Conservation (phyloP, 2,797 vertebrate species). For the Mallotus villosus region DNA sequence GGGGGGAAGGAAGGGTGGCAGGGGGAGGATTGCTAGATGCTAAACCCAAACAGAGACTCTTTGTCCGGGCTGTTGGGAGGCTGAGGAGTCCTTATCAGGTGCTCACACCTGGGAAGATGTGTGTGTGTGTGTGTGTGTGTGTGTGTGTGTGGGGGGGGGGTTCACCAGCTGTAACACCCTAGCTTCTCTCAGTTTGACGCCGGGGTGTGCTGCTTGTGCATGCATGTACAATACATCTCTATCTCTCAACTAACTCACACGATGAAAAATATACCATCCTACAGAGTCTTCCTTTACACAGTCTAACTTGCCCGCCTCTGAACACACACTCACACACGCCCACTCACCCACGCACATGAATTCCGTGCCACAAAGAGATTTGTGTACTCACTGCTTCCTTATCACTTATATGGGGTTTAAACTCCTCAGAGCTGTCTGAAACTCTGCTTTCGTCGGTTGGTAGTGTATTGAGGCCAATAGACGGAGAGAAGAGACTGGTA, state of each 20-base stretch:
- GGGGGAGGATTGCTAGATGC: neutral
- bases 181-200: neutral
- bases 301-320: no score
- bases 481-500: no score
- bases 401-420: neutral
- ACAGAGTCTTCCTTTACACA: no score
- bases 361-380: neutral
- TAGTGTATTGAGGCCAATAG: no score
- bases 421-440: no score
- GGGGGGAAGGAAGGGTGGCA: neutral
- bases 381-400: neutral
- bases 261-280: no score
- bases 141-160: neutral
- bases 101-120: neutral
- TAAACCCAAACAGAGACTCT: neutral
- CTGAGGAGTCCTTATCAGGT: conserved; percentile 9
- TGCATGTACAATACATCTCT: no score
- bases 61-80: neutral
- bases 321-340: neutral
- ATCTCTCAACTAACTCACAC: no score
- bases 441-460: no score
- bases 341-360: neutral
- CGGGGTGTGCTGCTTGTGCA: neutral
- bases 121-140: neutral
- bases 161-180: neutral